Percentiles rank a stretch among this genome's conserved stretches.
phyloP scores from a whole-genome alignment of 2,113 vertebrate species.

The Salvelinus alpinus region DNA sequence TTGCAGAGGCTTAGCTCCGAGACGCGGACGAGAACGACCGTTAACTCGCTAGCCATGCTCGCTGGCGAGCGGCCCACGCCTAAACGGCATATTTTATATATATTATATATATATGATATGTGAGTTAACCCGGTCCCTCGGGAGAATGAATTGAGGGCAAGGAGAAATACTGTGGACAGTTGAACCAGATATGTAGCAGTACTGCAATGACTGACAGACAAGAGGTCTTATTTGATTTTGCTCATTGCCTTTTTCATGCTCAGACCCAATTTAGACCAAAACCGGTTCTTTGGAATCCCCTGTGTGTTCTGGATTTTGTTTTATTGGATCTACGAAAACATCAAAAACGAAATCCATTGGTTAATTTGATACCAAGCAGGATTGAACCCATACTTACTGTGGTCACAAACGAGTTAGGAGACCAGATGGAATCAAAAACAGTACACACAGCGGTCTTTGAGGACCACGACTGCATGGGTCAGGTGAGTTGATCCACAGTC shows the following conservation, averaged over 20 bases:
- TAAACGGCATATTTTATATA: conserved; percentile 81
- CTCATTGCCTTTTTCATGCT: conserved; percentile 19
- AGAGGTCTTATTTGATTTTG: conserved; percentile 47
- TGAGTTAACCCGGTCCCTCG: conserved; percentile 80
- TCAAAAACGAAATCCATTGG: not conserved
- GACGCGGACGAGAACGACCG: conserved; percentile 21
- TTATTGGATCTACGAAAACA: not conserved
- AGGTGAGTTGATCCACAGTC: not conserved
- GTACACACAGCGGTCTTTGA: not conserved
- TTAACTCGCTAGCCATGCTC: conserved; percentile 61
- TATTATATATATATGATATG: conserved; percentile 85
- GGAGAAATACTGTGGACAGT: not conserved
- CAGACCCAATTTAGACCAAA: not conserved
- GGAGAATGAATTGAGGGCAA: conserved; percentile 54
- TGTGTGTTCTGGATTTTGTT: not conserved
- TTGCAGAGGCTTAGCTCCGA: conserved; percentile 70
- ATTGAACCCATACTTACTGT: not conserved
- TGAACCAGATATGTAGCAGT: not conserved
- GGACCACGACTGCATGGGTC: not conserved
- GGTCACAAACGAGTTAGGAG: not conserved
- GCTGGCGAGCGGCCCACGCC: conserved; percentile 66
- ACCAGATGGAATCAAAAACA: not conserved
- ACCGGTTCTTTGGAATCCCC: not conserved
- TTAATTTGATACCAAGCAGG: not conserved
- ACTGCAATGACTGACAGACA: conserved; percentile 48